Base-by-base conservation (phyloP, 2,888 invertebrate species). In the Apamea anceps region DNA sequence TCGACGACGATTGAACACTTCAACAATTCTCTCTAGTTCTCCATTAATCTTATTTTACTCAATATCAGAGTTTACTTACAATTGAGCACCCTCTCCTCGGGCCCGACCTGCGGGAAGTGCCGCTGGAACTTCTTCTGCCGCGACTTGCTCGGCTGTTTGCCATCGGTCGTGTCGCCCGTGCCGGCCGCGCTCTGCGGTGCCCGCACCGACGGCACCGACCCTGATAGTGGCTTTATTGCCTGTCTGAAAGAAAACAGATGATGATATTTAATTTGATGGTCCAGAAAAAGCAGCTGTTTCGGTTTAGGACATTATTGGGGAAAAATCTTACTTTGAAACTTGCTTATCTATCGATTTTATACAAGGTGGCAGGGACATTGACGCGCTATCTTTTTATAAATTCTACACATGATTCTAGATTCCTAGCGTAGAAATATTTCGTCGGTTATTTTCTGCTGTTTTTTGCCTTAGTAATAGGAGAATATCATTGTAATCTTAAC, bases 81-180 rank as follows among this genome's bases (percentile, higher is more conserved):
- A 95, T 99, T 99, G 91, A 99, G 97, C 89, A 99, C 98, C 91
- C 98, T 98, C 95, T 99, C 99, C 92, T 99, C 98, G 42, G 98
- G 98, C 70, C 98, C 98, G 89, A 99, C 98, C 94, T 98, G 98
- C 88, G 98, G 98, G 96, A 99, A 99, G 95, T 99, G 98, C 85
- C 99, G 97, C 93, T 98, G 98, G 96, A 99, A 99, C 95, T 99
- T 99, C 95, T 99, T 99, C 95, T 99, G 99, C 67, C 99, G 97
- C 72, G 98, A 97, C 93, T 98, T 98, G 93, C 98, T 98, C 68
- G 98, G 98, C 88, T 97, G 97, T 87, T 97, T 94, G 94, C 97
- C 94, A 80, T 95, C 95, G 28, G 92, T 89, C 63, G 94, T 91
- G 85, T 94, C 96, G 83, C 92, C 95, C 80, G 93, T 90, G 91